These are phyloP conservation scores for Blomia tropicalis DNA, from an alignment of 2,888 invertebrate species.

Conservation along the genomic window DNA sequence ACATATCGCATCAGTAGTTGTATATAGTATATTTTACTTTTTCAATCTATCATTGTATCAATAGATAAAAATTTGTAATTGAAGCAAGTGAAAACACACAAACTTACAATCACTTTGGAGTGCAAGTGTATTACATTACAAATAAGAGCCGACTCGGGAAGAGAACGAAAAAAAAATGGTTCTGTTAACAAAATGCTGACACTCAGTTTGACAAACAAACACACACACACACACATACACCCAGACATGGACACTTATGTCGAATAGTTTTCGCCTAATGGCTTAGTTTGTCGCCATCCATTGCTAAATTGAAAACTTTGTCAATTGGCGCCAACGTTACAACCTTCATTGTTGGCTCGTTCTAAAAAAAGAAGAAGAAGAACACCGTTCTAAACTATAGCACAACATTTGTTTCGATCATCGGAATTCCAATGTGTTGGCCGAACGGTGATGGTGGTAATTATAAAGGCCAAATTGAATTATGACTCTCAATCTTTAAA, in stretches of 20 bases:
- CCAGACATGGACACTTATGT: too few relatives aligned
- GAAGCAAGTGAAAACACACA: neutral
- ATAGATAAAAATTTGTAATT: neutral
- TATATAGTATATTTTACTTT: neutral
- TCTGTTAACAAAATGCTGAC: neutral
- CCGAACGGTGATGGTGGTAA: too few relatives aligned
- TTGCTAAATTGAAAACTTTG: neutral
- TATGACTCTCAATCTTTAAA: too few relatives aligned
- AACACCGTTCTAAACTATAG: too few relatives aligned
- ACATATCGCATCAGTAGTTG: neutral
- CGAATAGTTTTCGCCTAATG: neutral
- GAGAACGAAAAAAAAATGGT: too few relatives aligned
- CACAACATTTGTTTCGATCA: too few relatives aligned
- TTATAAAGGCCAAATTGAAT: too few relatives aligned
- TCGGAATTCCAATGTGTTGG: too few relatives aligned
- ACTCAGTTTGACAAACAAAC: neutral
- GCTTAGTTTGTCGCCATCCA: conserved; percentile 2
- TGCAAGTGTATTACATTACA: conserved; percentile 8
- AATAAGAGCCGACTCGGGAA: neutral
- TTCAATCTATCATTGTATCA: neutral
- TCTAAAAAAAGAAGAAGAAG: too few relatives aligned
- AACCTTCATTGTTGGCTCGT: neutral
- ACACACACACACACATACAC: neutral
- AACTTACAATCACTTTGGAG: neutral
- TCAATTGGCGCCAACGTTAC: neutral